These are phyloP conservation scores for Caerostris extrusa DNA, from an alignment of 1,140 invertebrate species.

Conservation along the genomic window DNA sequence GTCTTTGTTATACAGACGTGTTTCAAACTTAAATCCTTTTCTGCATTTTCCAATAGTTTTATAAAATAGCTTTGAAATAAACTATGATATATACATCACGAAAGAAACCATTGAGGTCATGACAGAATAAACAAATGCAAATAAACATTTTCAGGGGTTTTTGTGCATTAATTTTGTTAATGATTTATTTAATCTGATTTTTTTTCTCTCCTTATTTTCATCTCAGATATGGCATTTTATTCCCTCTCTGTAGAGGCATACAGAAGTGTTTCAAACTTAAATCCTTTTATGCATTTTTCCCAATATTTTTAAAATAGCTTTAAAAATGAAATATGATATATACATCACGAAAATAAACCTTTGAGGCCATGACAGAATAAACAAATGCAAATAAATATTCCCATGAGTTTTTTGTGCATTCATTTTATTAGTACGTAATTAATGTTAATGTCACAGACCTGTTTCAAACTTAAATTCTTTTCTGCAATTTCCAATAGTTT, in stretches of 20 bases:
- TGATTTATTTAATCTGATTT: neutral
- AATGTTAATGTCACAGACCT: neutral
- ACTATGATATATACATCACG: neutral
- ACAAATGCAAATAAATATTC: too few relatives aligned
- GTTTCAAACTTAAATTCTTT: neutral
- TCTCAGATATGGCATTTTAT: slow-evolving; percentile 20
- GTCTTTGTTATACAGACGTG: neutral
- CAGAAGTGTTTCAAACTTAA: neutral
- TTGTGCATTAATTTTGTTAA: too few relatives aligned
- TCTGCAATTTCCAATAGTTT: neutral
- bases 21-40: slow-evolving; percentile 6
- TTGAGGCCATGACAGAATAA: too few relatives aligned
- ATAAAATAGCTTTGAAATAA: neutral
- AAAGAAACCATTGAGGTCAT: too few relatives aligned
- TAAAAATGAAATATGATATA: neutral
- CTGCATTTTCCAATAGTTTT: neutral
- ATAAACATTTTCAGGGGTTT: too few relatives aligned
- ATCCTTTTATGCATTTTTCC: neutral
- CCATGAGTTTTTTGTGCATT: too few relatives aligned
- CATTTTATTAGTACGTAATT: too few relatives aligned
- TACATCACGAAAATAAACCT: neutral
- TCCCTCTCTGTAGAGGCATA: neutral
- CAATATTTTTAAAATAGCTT: neutral
- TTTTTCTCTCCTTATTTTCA: neutral
- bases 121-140: too few relatives aligned